These are phyloP conservation scores for Aleiodes sp. DNA, from an alignment of 1,140 invertebrate species.

Conservation along the genomic window DNA sequence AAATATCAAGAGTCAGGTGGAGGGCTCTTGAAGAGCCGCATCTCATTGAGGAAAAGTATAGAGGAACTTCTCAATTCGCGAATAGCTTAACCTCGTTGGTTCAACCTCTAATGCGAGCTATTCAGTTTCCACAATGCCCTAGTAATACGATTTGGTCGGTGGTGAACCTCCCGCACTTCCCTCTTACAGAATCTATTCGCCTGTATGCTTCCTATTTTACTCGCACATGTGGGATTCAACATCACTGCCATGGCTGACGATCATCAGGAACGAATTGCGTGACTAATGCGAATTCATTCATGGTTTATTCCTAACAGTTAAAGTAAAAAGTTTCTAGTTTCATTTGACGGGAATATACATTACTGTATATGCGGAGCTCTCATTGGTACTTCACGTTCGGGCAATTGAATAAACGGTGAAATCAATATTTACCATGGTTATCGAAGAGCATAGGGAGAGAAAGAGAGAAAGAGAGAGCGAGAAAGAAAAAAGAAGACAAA, in stretches of 20 bases:
- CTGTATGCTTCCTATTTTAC: neutral
- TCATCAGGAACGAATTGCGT: too few species aligned
- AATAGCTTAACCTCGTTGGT: constrained; percentile 50
- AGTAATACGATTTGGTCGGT: constrained; percentile 61
- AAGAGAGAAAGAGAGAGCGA: too few species aligned
- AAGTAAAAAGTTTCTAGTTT: too few species aligned
- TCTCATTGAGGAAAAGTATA: neutral
- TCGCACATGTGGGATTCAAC: neutral
- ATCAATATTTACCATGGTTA: too few species aligned
- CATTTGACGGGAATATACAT: too few species aligned
- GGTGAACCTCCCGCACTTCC: constrained; percentile 20
- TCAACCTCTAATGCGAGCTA: constrained; percentile 62
- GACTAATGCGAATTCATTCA: too few species aligned
- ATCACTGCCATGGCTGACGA: neutral
- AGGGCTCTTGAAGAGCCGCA: neutral
- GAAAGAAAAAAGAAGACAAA: too few species aligned
- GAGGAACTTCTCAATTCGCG: neutral
- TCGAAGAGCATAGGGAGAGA: too few species aligned
- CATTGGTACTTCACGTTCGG: too few species aligned
- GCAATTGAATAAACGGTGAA: too few species aligned
- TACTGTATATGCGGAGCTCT: too few species aligned
- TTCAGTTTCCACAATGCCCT: constrained; percentile 62
- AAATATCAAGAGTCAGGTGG: neutral
- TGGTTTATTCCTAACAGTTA: too few species aligned
- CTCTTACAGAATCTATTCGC: neutral